Evolutionary conservation across 2,113 vertebrate species (phyloP).

Genomic region (Antechinus stuartii): DNA sequence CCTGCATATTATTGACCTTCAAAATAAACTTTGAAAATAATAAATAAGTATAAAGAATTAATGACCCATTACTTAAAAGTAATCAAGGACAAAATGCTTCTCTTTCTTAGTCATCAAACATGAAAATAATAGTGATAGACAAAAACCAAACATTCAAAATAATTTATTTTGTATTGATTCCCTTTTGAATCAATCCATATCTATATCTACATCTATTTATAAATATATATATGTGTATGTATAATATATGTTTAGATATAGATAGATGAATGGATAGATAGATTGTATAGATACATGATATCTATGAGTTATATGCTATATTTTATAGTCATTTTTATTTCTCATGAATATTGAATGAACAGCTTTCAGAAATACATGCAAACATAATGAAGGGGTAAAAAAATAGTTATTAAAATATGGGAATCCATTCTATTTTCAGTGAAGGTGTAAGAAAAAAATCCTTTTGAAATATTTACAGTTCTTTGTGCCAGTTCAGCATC

Average conservation of each 20-base stretch:
- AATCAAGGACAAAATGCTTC: not conserved
- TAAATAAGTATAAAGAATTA: not conserved
- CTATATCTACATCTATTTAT: too few species aligned
- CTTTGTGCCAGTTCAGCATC: not conserved
- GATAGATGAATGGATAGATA: too few species aligned
- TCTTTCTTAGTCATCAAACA: not conserved
- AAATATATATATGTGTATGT: too few species aligned
- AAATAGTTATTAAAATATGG: not conserved
- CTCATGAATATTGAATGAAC: not conserved
- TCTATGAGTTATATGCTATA: not conserved
- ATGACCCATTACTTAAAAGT: not conserved
- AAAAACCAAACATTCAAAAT: not conserved
- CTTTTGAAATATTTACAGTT: slow-evolving; percentile 36
- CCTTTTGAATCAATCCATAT: not conserved
- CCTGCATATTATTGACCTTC: not conserved
- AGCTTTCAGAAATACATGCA: not conserved
- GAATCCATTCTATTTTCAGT: slow-evolving; percentile 16
- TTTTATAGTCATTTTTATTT: not conserved
- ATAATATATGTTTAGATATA: too few species aligned
- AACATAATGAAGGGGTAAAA: not conserved
- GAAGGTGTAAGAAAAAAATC: not conserved
- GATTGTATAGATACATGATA: not conserved
- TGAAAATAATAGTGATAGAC: not conserved
- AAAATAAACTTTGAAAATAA: not conserved
- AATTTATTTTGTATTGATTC: not conserved